A percentile compares a stretch with the other conserved stretches of the same genome.
phyloP scores from a whole-genome alignment of 1,140 invertebrate genomes.

The Drosophila littoralis region DNA sequence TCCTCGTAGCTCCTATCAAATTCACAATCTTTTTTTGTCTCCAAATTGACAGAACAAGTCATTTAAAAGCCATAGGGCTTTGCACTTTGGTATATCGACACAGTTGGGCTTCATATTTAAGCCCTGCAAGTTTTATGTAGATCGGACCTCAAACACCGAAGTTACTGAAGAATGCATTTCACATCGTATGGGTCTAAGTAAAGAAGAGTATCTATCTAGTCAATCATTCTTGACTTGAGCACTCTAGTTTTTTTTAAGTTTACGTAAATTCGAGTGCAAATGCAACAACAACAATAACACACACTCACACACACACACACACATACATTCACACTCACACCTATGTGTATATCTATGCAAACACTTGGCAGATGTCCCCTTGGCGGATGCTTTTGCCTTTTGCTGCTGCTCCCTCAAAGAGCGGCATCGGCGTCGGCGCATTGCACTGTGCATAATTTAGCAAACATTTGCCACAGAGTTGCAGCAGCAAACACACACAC shows the following conservation, averaged over 20 bases:
- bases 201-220: not conserved
- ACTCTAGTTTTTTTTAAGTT: conserved; percentile 40
- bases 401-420: conserved; percentile 11
- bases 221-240: not conserved
- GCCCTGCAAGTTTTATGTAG: no score
- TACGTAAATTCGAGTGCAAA: conserved; percentile 54
- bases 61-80: no score
- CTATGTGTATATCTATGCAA: not conserved
- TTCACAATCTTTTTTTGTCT: no score
- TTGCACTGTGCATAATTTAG: conserved; percentile 69
- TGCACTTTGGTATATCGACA: no score
- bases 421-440: conserved; percentile 46
- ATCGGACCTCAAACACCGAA: no score
- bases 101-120: no score
- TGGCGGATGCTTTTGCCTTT: not conserved
- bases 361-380: conserved; percentile 14
- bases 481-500: conserved; percentile 33
- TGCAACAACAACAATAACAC: conserved; percentile 26
- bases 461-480: conserved; percentile 63
- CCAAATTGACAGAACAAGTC: no score
- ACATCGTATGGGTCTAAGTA: no score
- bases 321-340: conserved; percentile 1
- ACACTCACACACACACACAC: conserved; percentile 8
- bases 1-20: no score
- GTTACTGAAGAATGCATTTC: no score